These are phyloP conservation scores for Harpalus rubripes DNA, from an alignment of 2,888 invertebrate species.

Conservation along the genomic window DNA sequence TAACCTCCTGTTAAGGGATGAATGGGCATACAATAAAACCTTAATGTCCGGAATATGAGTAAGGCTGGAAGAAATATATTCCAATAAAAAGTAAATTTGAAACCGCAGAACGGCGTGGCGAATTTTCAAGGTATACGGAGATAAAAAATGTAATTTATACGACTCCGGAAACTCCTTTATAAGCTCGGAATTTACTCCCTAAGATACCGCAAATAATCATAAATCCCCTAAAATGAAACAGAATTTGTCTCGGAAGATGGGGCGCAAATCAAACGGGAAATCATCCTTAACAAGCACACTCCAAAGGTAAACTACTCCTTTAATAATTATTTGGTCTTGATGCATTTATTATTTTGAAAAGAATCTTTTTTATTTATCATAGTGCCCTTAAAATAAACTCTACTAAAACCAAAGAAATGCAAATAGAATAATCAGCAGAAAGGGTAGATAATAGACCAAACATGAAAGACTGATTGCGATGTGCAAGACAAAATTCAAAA, in stretches of 20 bases:
- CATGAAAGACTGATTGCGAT: too few relatives aligned
- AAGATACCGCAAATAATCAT: constrained; percentile 11
- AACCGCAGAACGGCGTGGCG: neutral
- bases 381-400: too few relatives aligned
- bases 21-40: neutral
- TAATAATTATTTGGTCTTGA: too few relatives aligned
- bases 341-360: too few relatives aligned
- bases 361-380: too few relatives aligned
- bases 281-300: neutral
- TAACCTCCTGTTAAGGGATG: neutral
- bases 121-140: neutral
- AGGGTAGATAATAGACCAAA: too few relatives aligned
- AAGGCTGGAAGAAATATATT: neutral
- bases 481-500: too few relatives aligned
- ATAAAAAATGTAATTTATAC: constrained; percentile 19
- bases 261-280: neutral
- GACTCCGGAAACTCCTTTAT: constrained; percentile 12
- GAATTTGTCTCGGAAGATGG: neutral
- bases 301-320: too few relatives aligned
- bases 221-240: constrained; percentile 7
- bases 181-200: constrained; percentile 3
- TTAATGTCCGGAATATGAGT: neutral
- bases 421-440: too few relatives aligned
- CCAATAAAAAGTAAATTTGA: constrained; percentile 16
- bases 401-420: too few relatives aligned